These are phyloP conservation scores for Micrasema minimum DNA, from an alignment of 1,140 invertebrate species.

Conservation along the genomic window DNA sequence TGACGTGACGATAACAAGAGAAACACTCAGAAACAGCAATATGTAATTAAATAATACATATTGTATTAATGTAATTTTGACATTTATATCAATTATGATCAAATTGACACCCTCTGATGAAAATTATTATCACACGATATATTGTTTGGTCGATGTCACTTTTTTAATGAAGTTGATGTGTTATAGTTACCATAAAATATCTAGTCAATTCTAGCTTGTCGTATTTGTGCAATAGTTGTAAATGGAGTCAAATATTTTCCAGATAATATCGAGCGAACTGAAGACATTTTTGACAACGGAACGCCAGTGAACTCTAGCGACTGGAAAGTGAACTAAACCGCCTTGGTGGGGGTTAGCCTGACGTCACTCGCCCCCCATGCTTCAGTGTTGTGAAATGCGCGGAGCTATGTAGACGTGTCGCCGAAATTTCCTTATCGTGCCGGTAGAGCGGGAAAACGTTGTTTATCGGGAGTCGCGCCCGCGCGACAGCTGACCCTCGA, in stretches of 20 bases:
- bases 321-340: slow-evolving; percentile 35
- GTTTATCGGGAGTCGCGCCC: neutral
- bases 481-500: slow-evolving; percentile 14
- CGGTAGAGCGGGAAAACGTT: slow-evolving; percentile 40
- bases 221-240: too few relatives aligned
- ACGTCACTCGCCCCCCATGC: slow-evolving; percentile 44
- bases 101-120: slow-evolving; percentile 6
- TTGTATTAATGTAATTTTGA: slow-evolving; percentile 4
- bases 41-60: slow-evolving; percentile 2
- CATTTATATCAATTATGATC: neutral
- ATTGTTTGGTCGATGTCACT: too few relatives aligned
- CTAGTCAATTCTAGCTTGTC: too few relatives aligned
- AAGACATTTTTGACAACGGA: slow-evolving; percentile 36
- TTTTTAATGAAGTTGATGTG: too few relatives aligned
- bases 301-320: slow-evolving; percentile 31
- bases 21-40: neutral
- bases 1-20: neutral
- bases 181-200: too few relatives aligned
- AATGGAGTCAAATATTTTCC: slow-evolving; percentile 6
- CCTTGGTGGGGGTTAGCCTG: slow-evolving; percentile 35
- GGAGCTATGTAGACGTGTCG: slow-evolving; percentile 28
- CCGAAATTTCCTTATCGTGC: slow-evolving; percentile 17
- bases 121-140: too few relatives aligned
- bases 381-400: slow-evolving; percentile 43
- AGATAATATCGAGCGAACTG: slow-evolving; percentile 45